Evolutionary conservation across 1,140 invertebrate genomes (phyloP), one percentile per base, ranked within the genome.

Genomic region (Luehdorfia chinensis): DNA sequence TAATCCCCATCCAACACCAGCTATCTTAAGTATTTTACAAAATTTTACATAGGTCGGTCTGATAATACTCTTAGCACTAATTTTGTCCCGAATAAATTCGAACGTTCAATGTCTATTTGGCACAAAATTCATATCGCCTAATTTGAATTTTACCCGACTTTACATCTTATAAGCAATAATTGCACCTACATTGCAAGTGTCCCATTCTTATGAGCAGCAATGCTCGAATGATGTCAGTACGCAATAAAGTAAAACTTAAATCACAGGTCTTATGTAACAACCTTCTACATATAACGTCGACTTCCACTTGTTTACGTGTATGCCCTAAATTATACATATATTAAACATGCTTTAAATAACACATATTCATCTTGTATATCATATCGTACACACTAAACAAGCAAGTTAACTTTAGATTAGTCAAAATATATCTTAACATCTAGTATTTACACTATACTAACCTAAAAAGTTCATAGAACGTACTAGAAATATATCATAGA

Each of bases 401-500:
- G n/a, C n/a, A n/a, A n/a, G n/a, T 21, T 21, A 21, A 21, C 19
- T 3, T 3, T 21, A 21, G 19, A 21, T 2, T 21, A 21, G 6
- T 21, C 19, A 6, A 21, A 2, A 21, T 6, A 43, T 27, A 41
- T 15, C 15, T 14, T 13, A 18, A 12, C 23, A 27, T 43, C 43
- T 47, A 53, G 44, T 79, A 81, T 77, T 78, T 84, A 84, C 76
- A 81, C 25, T 50, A 68, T 16, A 18, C 64, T 75, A 70, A 73
- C 14, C 69, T 84, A 84, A 69, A n/a, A 75, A 77, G 94, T 96
- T 96, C 94, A 96, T 94, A 94, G 94, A 96, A 96, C 94, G 93
- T 96, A 95, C 94, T 87, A 89, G 88, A 91, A 92, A 95, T 95
- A 96, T 95, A 96, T 95, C 94, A 95, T 95, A 95, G 94, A 95